A percentile compares a stretch with the other conserved stretches of the same genome.
Conservation (phyloP, 1,140 invertebrate species). For the Zaprionus tsacasi region DNA sequence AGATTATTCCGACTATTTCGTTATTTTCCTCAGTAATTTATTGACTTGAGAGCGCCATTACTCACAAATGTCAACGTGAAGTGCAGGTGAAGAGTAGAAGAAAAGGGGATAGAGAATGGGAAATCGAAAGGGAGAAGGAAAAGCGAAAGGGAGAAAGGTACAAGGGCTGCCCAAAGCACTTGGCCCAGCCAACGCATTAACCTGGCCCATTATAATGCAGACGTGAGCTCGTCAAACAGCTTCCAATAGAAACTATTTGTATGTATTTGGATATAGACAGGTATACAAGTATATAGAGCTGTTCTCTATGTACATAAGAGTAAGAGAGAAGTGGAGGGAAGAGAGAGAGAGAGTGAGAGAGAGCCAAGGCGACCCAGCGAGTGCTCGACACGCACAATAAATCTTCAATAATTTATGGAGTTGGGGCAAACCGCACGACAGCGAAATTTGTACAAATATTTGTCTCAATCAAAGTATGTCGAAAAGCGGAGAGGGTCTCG, state of each 20-base stretch:
- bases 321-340: background rate
- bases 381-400: conserved; percentile 47
- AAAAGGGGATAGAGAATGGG: background rate
- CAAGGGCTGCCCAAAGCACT: conserved; percentile 17
- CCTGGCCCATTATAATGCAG: conserved; percentile 61
- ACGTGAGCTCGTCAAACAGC: conserved; percentile 65
- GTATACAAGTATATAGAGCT: conserved; percentile 8
- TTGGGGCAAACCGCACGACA: conserved; percentile 44
- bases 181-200: conserved; percentile 48
- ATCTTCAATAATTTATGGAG: conserved; percentile 70
- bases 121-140: background rate
- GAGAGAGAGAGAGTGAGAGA: background rate
- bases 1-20: conserved; percentile 12
- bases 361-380: background rate
- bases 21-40: conserved; percentile 48
- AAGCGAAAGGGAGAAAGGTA: background rate
- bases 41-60: conserved; percentile 66
- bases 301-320: background rate
- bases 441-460: conserved; percentile 75
- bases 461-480: conserved; percentile 68
- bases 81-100: conserved; percentile 1
- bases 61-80: conserved; percentile 67
- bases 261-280: conserved; percentile 4
- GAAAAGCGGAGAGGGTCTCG: background rate
- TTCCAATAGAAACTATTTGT: conserved; percentile 24